Percentiles rank a stretch among this genome's conserved stretches.
phyloP scores from a whole-genome alignment of 2,797 vertebrate species.

The Tokudaia tokunoshimensis region DNA sequence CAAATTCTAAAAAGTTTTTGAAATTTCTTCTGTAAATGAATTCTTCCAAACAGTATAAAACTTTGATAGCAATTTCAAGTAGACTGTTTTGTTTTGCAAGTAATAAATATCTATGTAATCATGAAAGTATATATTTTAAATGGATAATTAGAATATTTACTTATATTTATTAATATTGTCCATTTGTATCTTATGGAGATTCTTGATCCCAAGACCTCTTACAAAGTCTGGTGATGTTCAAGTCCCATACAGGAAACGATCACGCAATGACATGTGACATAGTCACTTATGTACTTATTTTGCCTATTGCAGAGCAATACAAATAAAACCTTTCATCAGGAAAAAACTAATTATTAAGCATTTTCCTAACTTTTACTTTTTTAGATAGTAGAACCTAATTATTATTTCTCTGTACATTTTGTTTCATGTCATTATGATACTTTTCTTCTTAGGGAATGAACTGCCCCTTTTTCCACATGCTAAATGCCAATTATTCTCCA shows the following conservation, averaged over 20 bases:
- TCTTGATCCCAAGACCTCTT: too few species aligned
- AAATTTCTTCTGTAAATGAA: conserved; percentile 58
- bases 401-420: background rate
- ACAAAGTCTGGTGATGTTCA: too few species aligned
- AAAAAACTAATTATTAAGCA: conserved; percentile 11
- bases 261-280: too few species aligned
- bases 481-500: conserved; percentile 9
- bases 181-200: too few species aligned
- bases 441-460: background rate
- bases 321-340: background rate
- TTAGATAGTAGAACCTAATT: background rate
- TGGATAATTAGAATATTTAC: background rate
- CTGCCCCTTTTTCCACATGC: background rate
- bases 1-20: background rate
- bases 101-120: background rate
- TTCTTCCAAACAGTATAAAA: background rate
- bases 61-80: background rate
- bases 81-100: background rate
- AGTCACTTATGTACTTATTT: too few species aligned
- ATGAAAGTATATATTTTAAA: conserved; percentile 6
- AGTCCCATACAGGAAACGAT: too few species aligned
- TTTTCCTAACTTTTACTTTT: background rate
- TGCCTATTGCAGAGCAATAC: background rate
- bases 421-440: background rate
- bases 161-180: background rate